Conservation (phyloP, 2,888 invertebrate species). For the Ferdinandea cuprea region DNA sequence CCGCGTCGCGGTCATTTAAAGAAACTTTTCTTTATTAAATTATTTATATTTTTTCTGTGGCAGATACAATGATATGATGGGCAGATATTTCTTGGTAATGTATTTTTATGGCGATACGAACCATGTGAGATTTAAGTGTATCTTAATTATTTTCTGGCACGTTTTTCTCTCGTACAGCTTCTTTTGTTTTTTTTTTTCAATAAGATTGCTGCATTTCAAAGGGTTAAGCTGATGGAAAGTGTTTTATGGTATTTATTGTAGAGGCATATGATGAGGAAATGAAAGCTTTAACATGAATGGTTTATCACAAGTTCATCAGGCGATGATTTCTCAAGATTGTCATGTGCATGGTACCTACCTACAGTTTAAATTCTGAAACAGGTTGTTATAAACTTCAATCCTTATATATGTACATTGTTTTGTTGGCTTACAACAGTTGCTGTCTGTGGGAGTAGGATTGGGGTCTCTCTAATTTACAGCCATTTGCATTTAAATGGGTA, state of each 20-base stretch:
- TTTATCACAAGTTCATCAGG: background rate
- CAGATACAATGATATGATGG: conserved; percentile 19
- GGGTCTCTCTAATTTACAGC: background rate
- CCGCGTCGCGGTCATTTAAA: conserved; percentile 14
- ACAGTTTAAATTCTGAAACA: background rate
- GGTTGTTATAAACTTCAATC: background rate
- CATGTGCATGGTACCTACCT: background rate
- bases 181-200: background rate
- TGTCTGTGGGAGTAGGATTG: conserved; percentile 25
- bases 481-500: conserved; percentile 13
- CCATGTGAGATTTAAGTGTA: conserved; percentile 1
- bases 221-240: background rate
- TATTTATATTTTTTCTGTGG: conserved; percentile 20
- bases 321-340: conserved; percentile 6
- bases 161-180: background rate
- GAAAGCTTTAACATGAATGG: conserved; percentile 1
- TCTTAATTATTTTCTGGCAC: conserved; percentile 45
- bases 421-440: conserved; percentile 1
- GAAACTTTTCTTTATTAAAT: conserved; percentile 43
- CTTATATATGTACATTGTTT: background rate
- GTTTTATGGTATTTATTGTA: background rate
- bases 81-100: conserved; percentile 3
- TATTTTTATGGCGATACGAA: conserved; percentile 6
- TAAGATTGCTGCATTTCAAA: background rate
- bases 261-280: background rate